Percentiles rank a stretch among this genome's conserved stretches.
These are phyloP conservation scores for Malurus alboscapulatus DNA, from an alignment of 2,113 vertebrate species.

Conservation along the genomic window DNA sequence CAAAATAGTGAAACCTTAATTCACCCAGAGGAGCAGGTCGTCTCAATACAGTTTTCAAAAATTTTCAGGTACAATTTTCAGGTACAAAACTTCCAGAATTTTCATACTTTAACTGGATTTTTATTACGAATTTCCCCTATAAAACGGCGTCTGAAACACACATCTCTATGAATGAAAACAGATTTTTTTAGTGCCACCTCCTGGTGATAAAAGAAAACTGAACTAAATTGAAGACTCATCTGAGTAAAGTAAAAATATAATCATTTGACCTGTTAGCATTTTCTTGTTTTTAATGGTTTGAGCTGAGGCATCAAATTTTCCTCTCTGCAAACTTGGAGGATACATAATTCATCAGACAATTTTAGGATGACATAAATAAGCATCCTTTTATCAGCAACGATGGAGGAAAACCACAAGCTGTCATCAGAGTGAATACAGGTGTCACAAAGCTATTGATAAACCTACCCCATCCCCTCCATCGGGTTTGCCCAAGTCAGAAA, in stretches of 20 bases:
- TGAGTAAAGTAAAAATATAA: neutral
- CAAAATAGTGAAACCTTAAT: neutral
- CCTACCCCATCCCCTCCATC: neutral
- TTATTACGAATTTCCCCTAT: neutral
- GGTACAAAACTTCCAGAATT: neutral
- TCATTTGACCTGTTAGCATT: neutral
- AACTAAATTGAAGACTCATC: neutral
- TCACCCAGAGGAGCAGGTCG: neutral
- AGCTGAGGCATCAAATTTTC: neutral
- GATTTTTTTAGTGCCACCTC: conserved; percentile 70
- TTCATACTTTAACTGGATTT: neutral
- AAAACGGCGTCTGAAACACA: neutral
- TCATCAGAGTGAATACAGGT: neutral
- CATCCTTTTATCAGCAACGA: neutral
- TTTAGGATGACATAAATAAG: neutral
- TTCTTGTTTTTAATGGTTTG: neutral
- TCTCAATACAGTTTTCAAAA: conserved; percentile 11
- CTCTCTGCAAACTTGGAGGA: neutral
- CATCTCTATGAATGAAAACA: neutral
- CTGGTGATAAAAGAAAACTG: conserved; percentile 66
- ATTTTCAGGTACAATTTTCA: conserved; percentile 32
- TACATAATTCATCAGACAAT: neutral
- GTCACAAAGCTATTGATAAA: neutral
- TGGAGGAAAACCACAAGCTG: neutral
- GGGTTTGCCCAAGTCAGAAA: neutral